Evolutionary conservation across 2,113 vertebrate species (phyloP), one percentile per base, ranked within the genome.

Genomic region (Catharus minimus): DNA sequence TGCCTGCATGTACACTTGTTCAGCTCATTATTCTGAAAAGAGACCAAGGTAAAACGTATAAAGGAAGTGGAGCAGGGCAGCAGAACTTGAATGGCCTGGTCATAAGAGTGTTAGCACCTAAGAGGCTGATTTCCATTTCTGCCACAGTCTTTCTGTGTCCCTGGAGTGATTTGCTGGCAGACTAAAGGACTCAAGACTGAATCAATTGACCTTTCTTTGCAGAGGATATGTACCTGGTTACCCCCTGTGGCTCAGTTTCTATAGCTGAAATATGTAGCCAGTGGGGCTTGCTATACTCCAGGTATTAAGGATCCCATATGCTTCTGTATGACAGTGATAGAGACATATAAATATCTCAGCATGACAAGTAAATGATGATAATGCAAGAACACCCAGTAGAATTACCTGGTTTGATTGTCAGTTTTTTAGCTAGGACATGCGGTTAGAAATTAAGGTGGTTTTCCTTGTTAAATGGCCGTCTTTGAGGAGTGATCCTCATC

Each of bases 191-290:
- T 78, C 68, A 46, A 46, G 33, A 83, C 64, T 83, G 73, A 88
- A 88, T 88, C 44, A 80, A 55, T 62, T 93, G 68, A 86, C 79
- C 44, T 81, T 83, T 83, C 41, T 93, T 88, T 86, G 32, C 64
- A 52, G 75, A n/a, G 30, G 13, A 62, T 74, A 43, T 75, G 57
- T 86, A 81, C 41, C 26, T 71, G 55, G 32, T 66, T 88, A 66
- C 53, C 10, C 13, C 78, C 24, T 62, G 39, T 83, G 76, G 65
- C 33, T 93, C 44, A 43, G 65, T 82, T 83, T 67, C 80, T 6
- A 1, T 81, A 38, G 49, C 22, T 81, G 73, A 89, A 88, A 78
- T 77, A 52, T 15, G 38, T 67, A 86, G 49, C 17, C 11, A 67
- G 53, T 68, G 47, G 38, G 26, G 13, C 85, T 78, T 92, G 52